These are phyloP conservation scores for Drosophila baimaii DNA, from an alignment of 1,140 invertebrate species.

Conservation along the genomic window DNA sequence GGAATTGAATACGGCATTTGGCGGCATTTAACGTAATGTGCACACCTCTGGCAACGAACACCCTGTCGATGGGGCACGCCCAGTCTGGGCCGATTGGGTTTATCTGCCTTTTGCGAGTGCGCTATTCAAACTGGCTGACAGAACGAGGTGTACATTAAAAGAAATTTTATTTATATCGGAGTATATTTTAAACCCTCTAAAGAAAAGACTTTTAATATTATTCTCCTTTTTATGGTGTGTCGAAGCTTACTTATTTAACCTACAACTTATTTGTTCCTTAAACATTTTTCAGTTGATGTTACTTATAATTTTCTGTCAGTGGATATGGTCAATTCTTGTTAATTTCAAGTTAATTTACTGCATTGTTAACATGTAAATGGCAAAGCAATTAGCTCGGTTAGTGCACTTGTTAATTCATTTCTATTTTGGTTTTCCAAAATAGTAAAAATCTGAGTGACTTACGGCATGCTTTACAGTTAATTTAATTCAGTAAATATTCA, in stretches of 20 bases:
- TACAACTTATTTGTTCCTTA: not conserved
- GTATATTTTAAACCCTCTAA: not conserved
- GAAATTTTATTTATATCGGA: not conserved
- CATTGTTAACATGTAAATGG: constrained; percentile 7
- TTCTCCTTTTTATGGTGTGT: too few species aligned
- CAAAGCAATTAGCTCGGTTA: not conserved
- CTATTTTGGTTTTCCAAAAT: not conserved
- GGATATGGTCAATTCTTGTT: constrained; percentile 8
- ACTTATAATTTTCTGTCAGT: not conserved
- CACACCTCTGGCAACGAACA: constrained; percentile 16
- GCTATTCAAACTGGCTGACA: not conserved
- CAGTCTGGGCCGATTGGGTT: constrained; percentile 19
- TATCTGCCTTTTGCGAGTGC: constrained; percentile 11
- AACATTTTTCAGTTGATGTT: not conserved
- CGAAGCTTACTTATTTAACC: too few species aligned
- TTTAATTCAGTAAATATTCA: not conserved
- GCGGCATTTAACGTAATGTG: constrained; percentile 21
- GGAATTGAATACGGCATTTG: constrained; percentile 27
- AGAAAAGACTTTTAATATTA: too few species aligned
- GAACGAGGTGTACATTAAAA: not conserved
- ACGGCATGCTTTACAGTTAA: not conserved
- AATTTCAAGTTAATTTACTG: constrained; percentile 9
- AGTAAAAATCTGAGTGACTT: not conserved
- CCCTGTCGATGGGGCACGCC: constrained; percentile 29
- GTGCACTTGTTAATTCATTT: not conserved